These are phyloP conservation scores for Cantharis flavilabris DNA, from an alignment of 2,888 invertebrate genomes.

Conservation along the genomic window DNA sequence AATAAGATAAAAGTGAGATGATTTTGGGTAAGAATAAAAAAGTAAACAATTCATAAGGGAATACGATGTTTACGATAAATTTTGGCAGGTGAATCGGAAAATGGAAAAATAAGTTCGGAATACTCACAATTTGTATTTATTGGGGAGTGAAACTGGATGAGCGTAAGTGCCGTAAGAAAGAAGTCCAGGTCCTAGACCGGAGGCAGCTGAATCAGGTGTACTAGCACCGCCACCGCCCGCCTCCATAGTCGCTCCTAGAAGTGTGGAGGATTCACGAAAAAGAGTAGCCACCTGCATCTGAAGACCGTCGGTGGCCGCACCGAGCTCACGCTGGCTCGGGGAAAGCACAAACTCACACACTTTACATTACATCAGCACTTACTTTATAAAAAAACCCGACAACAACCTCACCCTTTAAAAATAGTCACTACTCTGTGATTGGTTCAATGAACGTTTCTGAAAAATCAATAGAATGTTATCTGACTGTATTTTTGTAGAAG, in stretches of 20 bases:
- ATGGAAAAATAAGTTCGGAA: neutral
- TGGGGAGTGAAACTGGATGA: constrained; percentile 53
- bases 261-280: constrained; percentile 69
- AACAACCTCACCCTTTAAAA: constrained; percentile 62
- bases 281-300: constrained; percentile 70
- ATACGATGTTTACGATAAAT: constrained; percentile 5
- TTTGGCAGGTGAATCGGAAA: neutral
- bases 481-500: constrained; percentile 58
- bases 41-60: constrained; percentile 1
- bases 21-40: neutral
- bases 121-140: constrained; percentile 58
- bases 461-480: constrained; percentile 69
- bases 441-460: constrained; percentile 63
- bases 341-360: constrained; percentile 36
- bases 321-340: constrained; percentile 43
- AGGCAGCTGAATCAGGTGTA: constrained; percentile 45
- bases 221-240: constrained; percentile 53
- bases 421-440: constrained; percentile 59
- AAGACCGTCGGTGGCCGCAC: constrained; percentile 46
- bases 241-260: constrained; percentile 67
- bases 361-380: constrained; percentile 47
- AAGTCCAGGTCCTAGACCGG: constrained; percentile 45
- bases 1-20: neutral
- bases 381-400: constrained; percentile 52
- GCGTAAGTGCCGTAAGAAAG: constrained; percentile 50